Conservation (phyloP, 1,140 invertebrate species). For the Bombyx mandarina region DNA sequence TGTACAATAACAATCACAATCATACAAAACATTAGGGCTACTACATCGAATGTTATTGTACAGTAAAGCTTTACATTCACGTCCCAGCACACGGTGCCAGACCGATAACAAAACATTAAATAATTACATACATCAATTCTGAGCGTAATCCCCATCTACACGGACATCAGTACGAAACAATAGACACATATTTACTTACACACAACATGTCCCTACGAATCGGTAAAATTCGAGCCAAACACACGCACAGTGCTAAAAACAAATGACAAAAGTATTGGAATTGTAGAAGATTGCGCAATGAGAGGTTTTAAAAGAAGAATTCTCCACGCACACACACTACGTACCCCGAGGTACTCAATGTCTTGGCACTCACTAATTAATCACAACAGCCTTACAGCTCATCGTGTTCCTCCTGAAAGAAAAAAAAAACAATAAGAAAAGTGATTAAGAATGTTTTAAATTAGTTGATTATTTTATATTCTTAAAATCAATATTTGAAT, state of each 20-base stretch:
- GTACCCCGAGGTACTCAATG: slow-evolving; percentile 44
- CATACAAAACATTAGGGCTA: slow-evolving; percentile 28
- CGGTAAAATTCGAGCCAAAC: slow-evolving; percentile 40
- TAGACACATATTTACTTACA: slow-evolving; percentile 7
- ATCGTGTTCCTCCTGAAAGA: slow-evolving; percentile 71
- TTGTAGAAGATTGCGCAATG: slow-evolving; percentile 13
- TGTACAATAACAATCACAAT: slow-evolving; percentile 32
- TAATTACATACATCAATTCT: slow-evolving; percentile 12
- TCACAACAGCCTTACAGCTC: slow-evolving; percentile 73
- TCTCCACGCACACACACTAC: slow-evolving; percentile 10
- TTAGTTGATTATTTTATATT: neutral
- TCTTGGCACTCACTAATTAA: slow-evolving; percentile 38
- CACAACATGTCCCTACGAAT: slow-evolving; percentile 12
- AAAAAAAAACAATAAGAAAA: slow-evolving; percentile 7
- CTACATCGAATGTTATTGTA: slow-evolving; percentile 28
- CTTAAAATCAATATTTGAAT: neutral
- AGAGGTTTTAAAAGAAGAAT: slow-evolving; percentile 14
- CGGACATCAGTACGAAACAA: slow-evolving; percentile 20
- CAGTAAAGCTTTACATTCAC: slow-evolving; percentile 23
- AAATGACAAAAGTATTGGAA: slow-evolving; percentile 10
- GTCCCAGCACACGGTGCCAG: slow-evolving; percentile 48
- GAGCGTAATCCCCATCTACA: slow-evolving; percentile 18
- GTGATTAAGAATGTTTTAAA: neutral
- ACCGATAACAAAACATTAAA: slow-evolving; percentile 10
- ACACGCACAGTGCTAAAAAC: slow-evolving; percentile 26